A percentile compares a stretch with the other conserved stretches of the same genome.
phyloP scores from a whole-genome alignment of 2,113 vertebrate species.

The Scomber japonicus region DNA sequence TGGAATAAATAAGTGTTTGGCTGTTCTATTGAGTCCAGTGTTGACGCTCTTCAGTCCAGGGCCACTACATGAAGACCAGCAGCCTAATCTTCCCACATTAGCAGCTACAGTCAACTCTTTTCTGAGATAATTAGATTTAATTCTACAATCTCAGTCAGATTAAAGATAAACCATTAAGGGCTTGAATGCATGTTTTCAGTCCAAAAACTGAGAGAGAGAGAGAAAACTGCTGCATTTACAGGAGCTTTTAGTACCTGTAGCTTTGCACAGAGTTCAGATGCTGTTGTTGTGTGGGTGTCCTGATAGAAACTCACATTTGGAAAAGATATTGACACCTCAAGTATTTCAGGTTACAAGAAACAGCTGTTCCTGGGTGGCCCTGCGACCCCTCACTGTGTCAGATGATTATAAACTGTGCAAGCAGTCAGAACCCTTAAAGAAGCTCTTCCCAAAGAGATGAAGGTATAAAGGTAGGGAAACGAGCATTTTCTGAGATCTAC shows the following conservation, averaged over 20 bases:
- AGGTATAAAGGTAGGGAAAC: not conserved
- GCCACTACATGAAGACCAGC: slow-evolving; percentile 62
- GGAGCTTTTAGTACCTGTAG: slow-evolving; percentile 1
- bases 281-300: slow-evolving; percentile 66
- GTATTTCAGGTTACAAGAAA: slow-evolving; percentile 87
- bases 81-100: slow-evolving; percentile 79
- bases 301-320: slow-evolving; percentile 79
- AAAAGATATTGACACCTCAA: slow-evolving; percentile 83
- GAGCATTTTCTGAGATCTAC: not conserved
- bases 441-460: slow-evolving; percentile 18
- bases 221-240: not conserved
- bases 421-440: slow-evolving; percentile 10
- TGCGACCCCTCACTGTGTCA: slow-evolving; percentile 60
- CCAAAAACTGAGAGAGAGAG: not conserved
- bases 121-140: slow-evolving; percentile 71
- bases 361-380: slow-evolving; percentile 82
- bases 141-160: slow-evolving; percentile 66
- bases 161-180: slow-evolving; percentile 61
- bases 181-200: slow-evolving; percentile 21
- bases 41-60: slow-evolving; percentile 79
- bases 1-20: slow-evolving; percentile 80
- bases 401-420: slow-evolving; percentile 43
- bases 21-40: slow-evolving; percentile 75
- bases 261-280: slow-evolving; percentile 5
- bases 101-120: slow-evolving; percentile 69